A percentile compares a stretch with the other conserved stretches of the same genome.
phyloP scores from a whole-genome alignment of 2,888 invertebrate genomes.

The Diadromus collaris region DNA sequence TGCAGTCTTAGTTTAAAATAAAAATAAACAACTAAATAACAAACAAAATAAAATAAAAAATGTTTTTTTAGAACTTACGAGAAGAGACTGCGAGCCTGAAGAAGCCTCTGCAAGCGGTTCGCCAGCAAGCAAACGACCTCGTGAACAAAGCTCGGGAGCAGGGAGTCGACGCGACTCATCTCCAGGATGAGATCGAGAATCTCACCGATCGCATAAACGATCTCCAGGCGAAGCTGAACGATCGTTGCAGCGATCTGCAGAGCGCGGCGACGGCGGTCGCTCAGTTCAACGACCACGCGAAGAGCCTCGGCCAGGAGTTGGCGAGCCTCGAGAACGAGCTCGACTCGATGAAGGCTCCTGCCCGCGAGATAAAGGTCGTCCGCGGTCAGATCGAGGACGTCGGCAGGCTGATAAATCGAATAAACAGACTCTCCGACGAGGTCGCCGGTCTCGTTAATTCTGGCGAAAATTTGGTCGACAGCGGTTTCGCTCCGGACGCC shows the following conservation, averaged over 20 bases:
- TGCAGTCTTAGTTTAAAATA: no score
- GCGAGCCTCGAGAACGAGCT: constrained; percentile 91
- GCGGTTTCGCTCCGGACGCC: constrained; percentile 92
- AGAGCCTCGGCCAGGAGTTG: constrained; percentile 88
- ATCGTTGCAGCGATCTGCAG: constrained; percentile 89
- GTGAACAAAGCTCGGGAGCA: constrained; percentile 88
- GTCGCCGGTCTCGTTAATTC: constrained; percentile 86
- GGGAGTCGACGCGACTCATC: constrained; percentile 88
- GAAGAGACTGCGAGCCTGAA: constrained; percentile 91
- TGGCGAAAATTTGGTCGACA: constrained; percentile 90
- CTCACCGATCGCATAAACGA: constrained; percentile 89
- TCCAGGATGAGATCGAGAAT: constrained; percentile 89
- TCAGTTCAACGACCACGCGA: constrained; percentile 94
- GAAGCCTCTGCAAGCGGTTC: constrained; percentile 86
- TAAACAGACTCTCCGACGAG: constrained; percentile 85
- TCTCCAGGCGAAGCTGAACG: constrained; percentile 88
- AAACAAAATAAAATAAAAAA: background rate
- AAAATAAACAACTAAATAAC: background rate
- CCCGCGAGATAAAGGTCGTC: constrained; percentile 92
- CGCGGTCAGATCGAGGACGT: constrained; percentile 92
- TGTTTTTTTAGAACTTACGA: constrained; percentile 81
- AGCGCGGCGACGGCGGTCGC: constrained; percentile 93
- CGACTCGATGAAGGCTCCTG: constrained; percentile 92
- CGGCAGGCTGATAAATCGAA: constrained; percentile 84
- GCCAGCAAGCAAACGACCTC: constrained; percentile 88